A percentile compares a stretch with the other conserved stretches of the same genome.
Evolutionary conservation across 1,140 invertebrate genomes (phyloP).

Genomic region (Rhopalosiphum padi): DNA sequence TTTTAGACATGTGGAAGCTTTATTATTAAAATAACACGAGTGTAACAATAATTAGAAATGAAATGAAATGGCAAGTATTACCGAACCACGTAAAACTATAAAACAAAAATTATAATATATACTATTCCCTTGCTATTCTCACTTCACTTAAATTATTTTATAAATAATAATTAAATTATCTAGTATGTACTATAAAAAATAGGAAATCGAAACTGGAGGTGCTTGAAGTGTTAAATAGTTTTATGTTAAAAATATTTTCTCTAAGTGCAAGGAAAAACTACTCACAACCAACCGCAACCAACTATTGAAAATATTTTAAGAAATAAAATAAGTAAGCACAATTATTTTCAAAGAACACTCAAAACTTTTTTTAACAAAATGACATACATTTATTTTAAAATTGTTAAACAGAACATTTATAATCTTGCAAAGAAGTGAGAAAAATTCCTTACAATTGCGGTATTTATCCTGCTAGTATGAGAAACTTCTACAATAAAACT

Average conservation of each 20-base stretch:
- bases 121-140: background rate
- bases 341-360: background rate
- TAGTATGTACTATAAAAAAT: background rate
- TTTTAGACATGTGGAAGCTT: background rate
- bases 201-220: background rate
- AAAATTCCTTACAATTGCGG: background rate
- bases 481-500: background rate
- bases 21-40: slow-evolving; percentile 52
- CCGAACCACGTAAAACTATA: background rate
- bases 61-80: slow-evolving; percentile 29
- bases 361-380: background rate
- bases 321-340: background rate
- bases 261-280: background rate
- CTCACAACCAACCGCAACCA: background rate
- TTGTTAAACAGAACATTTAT: background rate
- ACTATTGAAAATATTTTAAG: background rate
- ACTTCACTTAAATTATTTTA: background rate
- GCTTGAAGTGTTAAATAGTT: background rate
- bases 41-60: slow-evolving; percentile 22
- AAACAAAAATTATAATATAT: background rate
- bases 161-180: background rate
- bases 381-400: background rate
- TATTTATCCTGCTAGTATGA: background rate
- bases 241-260: background rate
- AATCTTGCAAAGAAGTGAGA: background rate